These are phyloP conservation scores for Melanaphis sacchari DNA, from an alignment of 1,140 invertebrate genomes.

Conservation along the genomic window DNA sequence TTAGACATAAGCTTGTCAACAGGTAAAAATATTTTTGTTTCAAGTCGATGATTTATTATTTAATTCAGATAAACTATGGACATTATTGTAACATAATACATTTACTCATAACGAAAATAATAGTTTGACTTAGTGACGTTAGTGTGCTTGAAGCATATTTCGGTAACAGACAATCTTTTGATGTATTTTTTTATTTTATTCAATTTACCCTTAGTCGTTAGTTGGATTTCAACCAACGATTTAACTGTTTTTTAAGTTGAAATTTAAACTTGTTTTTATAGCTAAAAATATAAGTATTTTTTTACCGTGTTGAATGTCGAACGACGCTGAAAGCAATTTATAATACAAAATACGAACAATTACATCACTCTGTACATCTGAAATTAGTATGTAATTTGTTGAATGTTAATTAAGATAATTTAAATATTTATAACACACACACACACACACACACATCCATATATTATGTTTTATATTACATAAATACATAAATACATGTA, in stretches of 20 bases:
- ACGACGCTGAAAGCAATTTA: neutral
- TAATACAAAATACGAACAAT: neutral
- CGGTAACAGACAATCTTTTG: slow-evolving; percentile 38
- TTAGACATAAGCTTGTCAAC: neutral
- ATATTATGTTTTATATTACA: neutral
- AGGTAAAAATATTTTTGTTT: slow-evolving; percentile 6
- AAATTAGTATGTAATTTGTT: neutral
- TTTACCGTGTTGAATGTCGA: slow-evolving; percentile 27
- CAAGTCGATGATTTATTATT: neutral
- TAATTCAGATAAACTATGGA: neutral
- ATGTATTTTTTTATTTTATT: neutral
- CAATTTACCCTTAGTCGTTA: neutral
- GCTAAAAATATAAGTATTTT: slow-evolving; percentile 35
- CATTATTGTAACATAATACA: neutral
- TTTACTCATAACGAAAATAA: neutral
- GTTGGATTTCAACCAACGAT: neutral
- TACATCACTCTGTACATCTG: slow-evolving; percentile 19
- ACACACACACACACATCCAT: neutral
- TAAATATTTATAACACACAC: neutral
- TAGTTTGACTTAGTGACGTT: neutral
- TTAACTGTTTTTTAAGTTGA: slow-evolving; percentile 18
- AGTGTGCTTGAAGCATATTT: slow-evolving; percentile 32
- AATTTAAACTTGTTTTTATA: slow-evolving; percentile 32
- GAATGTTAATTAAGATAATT: slow-evolving; percentile 1
- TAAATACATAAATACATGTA: neutral